A percentile compares a stretch with the other conserved stretches of the same genome.
Evolutionary conservation across 2,888 invertebrate species (phyloP).

Genomic region (Andrena fulva): DNA sequence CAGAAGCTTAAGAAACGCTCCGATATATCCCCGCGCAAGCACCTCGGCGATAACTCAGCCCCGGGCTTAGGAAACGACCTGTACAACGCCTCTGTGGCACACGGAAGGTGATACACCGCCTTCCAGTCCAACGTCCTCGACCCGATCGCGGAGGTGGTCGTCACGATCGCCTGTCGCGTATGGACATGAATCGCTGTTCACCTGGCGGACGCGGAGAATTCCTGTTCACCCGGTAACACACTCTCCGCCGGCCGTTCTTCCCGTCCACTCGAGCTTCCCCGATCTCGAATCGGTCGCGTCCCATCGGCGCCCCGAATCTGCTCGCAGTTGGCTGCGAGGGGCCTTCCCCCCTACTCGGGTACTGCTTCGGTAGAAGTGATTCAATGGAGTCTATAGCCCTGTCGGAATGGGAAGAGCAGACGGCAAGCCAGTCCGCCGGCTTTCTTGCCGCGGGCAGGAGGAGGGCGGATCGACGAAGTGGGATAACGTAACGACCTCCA

Average conservation of each 20-base stretch:
- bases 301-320: too few species aligned
- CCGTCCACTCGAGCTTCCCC: too few species aligned
- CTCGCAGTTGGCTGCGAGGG: too few species aligned
- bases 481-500: slow-evolving; percentile 81
- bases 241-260: neutral
- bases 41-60: neutral
- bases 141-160: slow-evolving; percentile 52
- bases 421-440: slow-evolving; percentile 22
- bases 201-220: slow-evolving; percentile 32
- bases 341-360: neutral
- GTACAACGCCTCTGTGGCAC: neutral
- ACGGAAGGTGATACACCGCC: slow-evolving; percentile 29
- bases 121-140: slow-evolving; percentile 40
- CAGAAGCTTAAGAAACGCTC: neutral
- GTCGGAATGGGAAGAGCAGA: slow-evolving; percentile 21
- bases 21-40: neutral
- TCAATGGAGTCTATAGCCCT: slow-evolving; percentile 13
- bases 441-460: neutral
- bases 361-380: slow-evolving; percentile 28
- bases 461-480: slow-evolving; percentile 29
- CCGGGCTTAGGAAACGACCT: slow-evolving; percentile 6
- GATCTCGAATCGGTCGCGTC: too few species aligned
- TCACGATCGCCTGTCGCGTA: slow-evolving; percentile 28
- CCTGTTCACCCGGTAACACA: slow-evolving; percentile 54
- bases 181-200: slow-evolving; percentile 43